Conservation (phyloP, 92 coral and sea anemone genomes). For the Metridium senile region DNA sequence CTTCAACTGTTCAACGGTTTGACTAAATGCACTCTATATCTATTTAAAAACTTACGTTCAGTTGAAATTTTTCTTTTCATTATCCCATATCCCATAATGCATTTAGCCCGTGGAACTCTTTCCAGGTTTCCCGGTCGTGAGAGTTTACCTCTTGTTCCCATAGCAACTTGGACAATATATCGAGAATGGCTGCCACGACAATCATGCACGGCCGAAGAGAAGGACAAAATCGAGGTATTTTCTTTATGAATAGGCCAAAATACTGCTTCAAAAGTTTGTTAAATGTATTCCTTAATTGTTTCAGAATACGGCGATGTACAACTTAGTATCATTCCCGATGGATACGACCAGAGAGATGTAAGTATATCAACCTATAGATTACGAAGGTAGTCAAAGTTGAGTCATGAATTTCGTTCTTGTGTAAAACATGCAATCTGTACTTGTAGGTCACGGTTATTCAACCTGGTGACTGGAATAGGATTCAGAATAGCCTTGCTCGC, state of each 20-base stretch:
- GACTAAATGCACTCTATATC: no score
- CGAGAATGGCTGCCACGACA: constrained; percentile 87
- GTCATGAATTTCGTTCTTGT: not conserved
- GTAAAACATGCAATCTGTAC: not conserved
- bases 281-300: not conserved
- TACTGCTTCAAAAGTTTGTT: not conserved
- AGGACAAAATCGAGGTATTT: constrained; percentile 88
- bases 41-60: no score
- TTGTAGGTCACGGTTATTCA: constrained; percentile 90
- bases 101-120: not conserved
- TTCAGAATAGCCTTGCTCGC: constrained; percentile 87
- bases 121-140: constrained; percentile 7
- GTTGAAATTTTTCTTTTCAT: no score
- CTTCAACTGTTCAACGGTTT: no score
- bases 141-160: constrained; percentile 28
- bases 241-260: not conserved
- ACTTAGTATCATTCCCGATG: constrained; percentile 81
- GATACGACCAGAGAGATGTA: constrained; percentile 91
- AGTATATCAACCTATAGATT: constrained; percentile 13
- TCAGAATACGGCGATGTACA: constrained; percentile 44
- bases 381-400: not conserved
- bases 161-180: constrained; percentile 36
- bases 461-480: constrained; percentile 92
- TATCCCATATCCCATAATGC: no score
- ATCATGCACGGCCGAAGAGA: constrained; percentile 94